phyloP scores from a whole-genome alignment of 2,113 vertebrate species.

The Periophthalmodon schlosseri region DNA sequence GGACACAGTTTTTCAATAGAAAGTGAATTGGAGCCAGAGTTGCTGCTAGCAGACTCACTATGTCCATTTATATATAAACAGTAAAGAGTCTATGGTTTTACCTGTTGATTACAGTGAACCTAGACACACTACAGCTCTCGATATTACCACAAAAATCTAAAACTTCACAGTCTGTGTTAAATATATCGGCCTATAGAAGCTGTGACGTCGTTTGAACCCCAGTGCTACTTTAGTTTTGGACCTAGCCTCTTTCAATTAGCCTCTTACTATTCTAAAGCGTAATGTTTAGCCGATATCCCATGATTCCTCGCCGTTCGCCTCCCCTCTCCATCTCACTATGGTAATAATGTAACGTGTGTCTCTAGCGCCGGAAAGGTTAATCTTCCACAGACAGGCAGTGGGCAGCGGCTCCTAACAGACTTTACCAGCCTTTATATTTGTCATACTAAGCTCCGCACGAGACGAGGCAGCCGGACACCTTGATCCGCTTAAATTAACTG shows the following conservation, averaged over 20 bases:
- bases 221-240: background rate
- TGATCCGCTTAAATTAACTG: slow-evolving; percentile 76
- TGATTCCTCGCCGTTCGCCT: slow-evolving; percentile 28
- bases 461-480: slow-evolving; percentile 70
- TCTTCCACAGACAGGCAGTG: slow-evolving; percentile 66
- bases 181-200: background rate
- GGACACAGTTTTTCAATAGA: too few species aligned
- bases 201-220: background rate
- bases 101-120: too few species aligned
- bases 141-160: background rate
- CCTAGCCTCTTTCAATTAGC: background rate
- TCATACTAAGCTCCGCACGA: slow-evolving; percentile 66
- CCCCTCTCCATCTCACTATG: slow-evolving; percentile 35
- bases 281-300: slow-evolving; percentile 18
- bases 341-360: slow-evolving; percentile 67
- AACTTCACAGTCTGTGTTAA: background rate
- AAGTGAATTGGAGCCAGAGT: too few species aligned
- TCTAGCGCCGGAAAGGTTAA: slow-evolving; percentile 65
- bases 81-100: too few species aligned
- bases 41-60: too few species aligned
- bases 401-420: slow-evolving; percentile 58
- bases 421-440: slow-evolving; percentile 69
- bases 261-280: slow-evolving; percentile 8
- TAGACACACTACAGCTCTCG: too few species aligned
- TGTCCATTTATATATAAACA: too few species aligned